Base-by-base conservation (phyloP, 2,797 vertebrate genomes). In the Phoeniculus purpureus region DNA sequence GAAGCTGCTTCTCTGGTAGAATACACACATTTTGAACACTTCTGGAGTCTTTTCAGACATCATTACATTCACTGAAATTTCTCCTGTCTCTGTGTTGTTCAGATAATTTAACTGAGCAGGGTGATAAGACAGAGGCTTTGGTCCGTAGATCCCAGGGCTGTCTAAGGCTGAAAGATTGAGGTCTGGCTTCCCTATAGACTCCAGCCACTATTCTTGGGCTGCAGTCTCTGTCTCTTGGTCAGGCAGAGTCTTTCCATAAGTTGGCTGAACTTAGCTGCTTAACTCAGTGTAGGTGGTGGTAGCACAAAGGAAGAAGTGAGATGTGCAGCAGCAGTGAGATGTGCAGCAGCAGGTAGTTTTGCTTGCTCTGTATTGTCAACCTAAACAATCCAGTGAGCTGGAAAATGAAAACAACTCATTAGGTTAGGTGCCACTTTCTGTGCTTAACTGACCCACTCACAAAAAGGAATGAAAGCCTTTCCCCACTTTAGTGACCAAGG, bases 141-240 rank as follows among this genome's bases (percentile, higher is more conserved):
- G 3, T 18, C 7, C 4, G 4, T 12, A 37, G 22, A 56, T 60
- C 20, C 27, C 40, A 19, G 7, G 16, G 12, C 9, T 68, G n/a
- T 45, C 54, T 26, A 15, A 0, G 3, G 9, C 5, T 43, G 32
- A 48, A 65, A 54, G 5, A 10, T 15, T 5, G 37, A 66, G 65
- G 14, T 5, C 11, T 51, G 34, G 15, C 19, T 65, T 0, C 4
- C 6, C 40, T 68, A 31, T 12, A 62, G 25, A 6, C 3, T 21
- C 19, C 16, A 22, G 3, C 9, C 3, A 1, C 22, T 52, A 32
- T 7, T 52, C 22, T 55, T 67, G 0, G 0, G 3, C 21, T 54
- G 20, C 17, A 7, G 14, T 16, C 29, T 4, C 23, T 8, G 21
- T 16, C 31, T 66, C 3, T 7, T 2, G 4, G 5, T 13, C 0